These are phyloP conservation scores for Cerastis leucographa DNA, from an alignment of 2,888 invertebrate species.

Conservation along the genomic window DNA sequence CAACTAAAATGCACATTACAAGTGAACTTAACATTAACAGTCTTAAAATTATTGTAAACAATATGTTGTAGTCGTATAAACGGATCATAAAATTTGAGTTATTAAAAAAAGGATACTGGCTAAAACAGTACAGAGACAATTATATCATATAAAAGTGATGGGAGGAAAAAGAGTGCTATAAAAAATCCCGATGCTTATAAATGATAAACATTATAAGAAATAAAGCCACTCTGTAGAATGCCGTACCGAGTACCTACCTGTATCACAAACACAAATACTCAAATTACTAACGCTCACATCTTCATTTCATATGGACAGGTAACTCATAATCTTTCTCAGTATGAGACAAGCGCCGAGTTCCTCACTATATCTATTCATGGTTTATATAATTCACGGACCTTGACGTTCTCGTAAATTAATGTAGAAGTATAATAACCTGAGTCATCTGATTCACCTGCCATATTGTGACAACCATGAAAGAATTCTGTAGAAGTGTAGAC, in stretches of 20 bases:
- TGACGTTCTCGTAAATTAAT: not conserved
- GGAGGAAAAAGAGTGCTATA: not conserved
- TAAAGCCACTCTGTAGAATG: not conserved
- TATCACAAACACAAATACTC: not conserved
- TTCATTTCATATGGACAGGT: not conserved
- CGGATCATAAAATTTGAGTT: conserved; percentile 16
- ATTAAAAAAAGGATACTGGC: conserved; percentile 3
- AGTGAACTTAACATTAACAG: conserved; percentile 73
- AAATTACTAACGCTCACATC: not conserved
- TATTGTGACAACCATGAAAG: too few species aligned
- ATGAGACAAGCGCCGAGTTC: not conserved
- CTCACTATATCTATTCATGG: not conserved
- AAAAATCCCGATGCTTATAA: not conserved
- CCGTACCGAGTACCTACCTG: not conserved
- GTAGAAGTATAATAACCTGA: too few species aligned
- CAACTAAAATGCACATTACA: conserved; percentile 67
- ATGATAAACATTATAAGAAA: not conserved
- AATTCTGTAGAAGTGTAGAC: conserved; percentile 19
- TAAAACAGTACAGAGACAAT: not conserved
- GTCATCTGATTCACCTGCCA: too few species aligned
- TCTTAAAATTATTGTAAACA: conserved; percentile 73
- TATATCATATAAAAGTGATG: not conserved
- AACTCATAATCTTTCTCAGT: not conserved
- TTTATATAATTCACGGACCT: not conserved
- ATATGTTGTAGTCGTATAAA: conserved; percentile 28